Percentiles rank a stretch among this genome's conserved stretches.
phyloP scores from a whole-genome alignment of 2,797 vertebrate species.

The Antrozous pallidus region DNA sequence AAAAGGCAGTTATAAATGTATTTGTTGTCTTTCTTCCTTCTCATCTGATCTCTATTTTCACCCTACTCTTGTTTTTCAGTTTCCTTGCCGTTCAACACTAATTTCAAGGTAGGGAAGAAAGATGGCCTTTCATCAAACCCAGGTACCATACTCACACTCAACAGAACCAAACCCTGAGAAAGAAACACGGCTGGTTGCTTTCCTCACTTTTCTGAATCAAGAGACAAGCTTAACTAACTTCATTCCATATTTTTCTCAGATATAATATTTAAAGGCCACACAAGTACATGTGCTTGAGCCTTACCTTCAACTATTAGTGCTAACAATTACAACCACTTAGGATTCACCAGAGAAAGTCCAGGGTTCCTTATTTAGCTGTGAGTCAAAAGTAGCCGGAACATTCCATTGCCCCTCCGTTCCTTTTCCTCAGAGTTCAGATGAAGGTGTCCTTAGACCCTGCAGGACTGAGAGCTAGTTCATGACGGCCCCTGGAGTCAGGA shows the following conservation, averaged over 20 bases:
- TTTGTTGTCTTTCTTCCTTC: background rate
- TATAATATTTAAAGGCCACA: background rate
- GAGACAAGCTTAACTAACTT: background rate
- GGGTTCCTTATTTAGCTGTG: background rate
- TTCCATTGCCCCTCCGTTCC: slow-evolving; percentile 12
- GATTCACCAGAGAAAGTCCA: slow-evolving; percentile 12
- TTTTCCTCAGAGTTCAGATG: background rate
- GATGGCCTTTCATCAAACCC: background rate
- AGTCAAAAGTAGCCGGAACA: slow-evolving; percentile 23
- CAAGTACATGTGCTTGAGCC: background rate
- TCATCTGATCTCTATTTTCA: background rate
- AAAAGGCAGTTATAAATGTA: slow-evolving; percentile 30
- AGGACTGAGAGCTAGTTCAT: background rate
- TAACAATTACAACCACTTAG: background rate
- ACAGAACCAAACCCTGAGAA: background rate
- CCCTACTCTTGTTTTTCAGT: background rate
- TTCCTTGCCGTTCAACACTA: background rate
- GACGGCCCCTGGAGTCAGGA: background rate
- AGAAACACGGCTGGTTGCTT: background rate
- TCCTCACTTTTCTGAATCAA: slow-evolving; percentile 9
- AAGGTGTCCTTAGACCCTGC: background rate
- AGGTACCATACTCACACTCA: background rate
- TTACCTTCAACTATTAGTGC: background rate
- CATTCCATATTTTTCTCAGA: background rate
- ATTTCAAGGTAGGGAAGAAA: slow-evolving; percentile 17